Evolutionary conservation across 2,113 vertebrate species (phyloP).

Genomic region (Rhagologus leucostigma): DNA sequence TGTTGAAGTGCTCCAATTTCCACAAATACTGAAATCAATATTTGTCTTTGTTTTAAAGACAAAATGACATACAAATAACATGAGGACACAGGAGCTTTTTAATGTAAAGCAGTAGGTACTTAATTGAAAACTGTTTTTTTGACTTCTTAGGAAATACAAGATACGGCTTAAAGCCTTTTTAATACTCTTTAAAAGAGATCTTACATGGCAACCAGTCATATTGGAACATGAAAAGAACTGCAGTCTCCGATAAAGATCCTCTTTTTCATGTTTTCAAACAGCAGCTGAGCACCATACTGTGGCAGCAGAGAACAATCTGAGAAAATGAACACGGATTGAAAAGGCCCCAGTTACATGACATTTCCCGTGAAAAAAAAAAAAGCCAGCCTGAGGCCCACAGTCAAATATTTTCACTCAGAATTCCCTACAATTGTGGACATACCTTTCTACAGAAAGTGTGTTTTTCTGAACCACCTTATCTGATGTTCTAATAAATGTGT

Average conservation of each 20-base stretch:
- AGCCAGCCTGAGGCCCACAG: background rate
- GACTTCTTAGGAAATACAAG: background rate
- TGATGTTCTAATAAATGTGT: background rate
- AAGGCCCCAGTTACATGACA: conserved; percentile 44
- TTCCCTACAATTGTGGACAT: background rate
- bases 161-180: background rate
- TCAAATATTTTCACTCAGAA: background rate
- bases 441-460: background rate
- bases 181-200: background rate
- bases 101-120: background rate
- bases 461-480: background rate
- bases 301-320: conserved; percentile 62
- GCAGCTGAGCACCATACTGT: conserved; percentile 61
- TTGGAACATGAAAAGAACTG: background rate
- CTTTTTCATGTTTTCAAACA: conserved; percentile 54
- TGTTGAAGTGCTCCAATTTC: background rate
- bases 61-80: background rate
- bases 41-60: conserved; percentile 10
- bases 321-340: conserved; percentile 43
- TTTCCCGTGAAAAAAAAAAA: background rate
- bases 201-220: conserved; percentile 14
- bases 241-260: conserved; percentile 7
- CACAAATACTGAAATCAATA: background rate
- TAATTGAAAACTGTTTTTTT: background rate
- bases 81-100: background rate